phyloP scores from a whole-genome alignment of 2,888 invertebrate genomes.

The Nymphalis urticae region DNA sequence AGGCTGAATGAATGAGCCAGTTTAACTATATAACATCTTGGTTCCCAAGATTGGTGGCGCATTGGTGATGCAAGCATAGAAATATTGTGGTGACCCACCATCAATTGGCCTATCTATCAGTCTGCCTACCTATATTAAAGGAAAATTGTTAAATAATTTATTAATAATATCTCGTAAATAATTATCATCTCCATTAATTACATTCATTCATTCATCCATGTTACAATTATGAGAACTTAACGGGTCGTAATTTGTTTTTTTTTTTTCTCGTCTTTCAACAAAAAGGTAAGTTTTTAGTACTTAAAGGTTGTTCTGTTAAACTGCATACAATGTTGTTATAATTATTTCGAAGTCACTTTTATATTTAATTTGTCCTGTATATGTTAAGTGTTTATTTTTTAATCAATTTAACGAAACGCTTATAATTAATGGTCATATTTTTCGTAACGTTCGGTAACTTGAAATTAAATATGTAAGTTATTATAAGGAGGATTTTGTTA shows the following conservation, averaged over 20 bases:
- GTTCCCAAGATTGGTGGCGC: no score
- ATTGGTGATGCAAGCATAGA: no score
- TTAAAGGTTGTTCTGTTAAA: background rate
- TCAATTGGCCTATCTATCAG: no score
- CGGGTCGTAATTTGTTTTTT: background rate
- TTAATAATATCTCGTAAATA: no score
- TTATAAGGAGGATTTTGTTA: no score
- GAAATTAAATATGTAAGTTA: no score
- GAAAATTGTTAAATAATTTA: no score
- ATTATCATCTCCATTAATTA: background rate
- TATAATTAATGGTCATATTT: background rate
- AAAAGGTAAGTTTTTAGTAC: background rate
- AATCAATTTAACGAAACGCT: background rate
- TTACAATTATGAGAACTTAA: constrained; percentile 1
- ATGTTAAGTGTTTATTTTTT: background rate
- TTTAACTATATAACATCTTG: no score
- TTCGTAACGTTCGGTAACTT: background rate
- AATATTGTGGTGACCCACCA: no score
- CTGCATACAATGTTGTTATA: background rate
- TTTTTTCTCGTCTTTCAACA: background rate
- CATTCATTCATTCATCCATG: background rate
- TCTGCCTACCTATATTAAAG: no score
- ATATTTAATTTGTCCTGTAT: background rate
- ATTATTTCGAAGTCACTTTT: background rate
- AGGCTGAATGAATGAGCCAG: no score